A percentile compares a stretch with the other conserved stretches of the same genome.
These are phyloP conservation scores for Penaeus vannamei DNA, from an alignment of 1,140 invertebrate genomes.

Conservation along the genomic window DNA sequence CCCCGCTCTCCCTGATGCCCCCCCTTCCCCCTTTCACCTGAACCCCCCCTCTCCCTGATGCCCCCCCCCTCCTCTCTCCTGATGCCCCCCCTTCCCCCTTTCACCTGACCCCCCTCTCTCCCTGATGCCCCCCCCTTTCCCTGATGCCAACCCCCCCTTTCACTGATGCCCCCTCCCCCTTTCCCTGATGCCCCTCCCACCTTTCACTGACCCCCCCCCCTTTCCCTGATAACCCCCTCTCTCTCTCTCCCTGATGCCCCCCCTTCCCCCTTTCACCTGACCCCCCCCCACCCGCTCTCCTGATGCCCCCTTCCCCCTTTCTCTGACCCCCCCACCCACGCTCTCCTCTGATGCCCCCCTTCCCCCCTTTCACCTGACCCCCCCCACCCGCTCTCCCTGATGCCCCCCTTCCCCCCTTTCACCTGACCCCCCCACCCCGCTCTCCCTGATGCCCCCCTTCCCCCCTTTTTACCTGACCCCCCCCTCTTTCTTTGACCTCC, in stretches of 20 bases:
- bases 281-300: not conserved
- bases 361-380: not conserved
- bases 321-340: not conserved
- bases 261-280: not conserved
- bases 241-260: not conserved
- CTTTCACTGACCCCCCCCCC: not conserved
- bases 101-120: not conserved
- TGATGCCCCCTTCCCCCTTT: too few relatives aligned
- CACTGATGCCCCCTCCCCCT: not conserved
- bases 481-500: too few relatives aligned
- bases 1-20: too few relatives aligned
- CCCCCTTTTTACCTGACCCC: not conserved
- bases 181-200: not conserved
- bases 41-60: too few relatives aligned
- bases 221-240: not conserved
- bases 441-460: not conserved
- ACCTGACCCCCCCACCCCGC: not conserved
- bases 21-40: too few relatives aligned
- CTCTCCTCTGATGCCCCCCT: not conserved
- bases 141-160: not conserved
- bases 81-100: too few relatives aligned
- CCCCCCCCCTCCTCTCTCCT: too few relatives aligned
- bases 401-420: not conserved
- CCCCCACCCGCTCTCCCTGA: not conserved
- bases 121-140: not conserved